Evolutionary conservation across 2,797 vertebrate genomes (phyloP).

Genomic region (Pygocentrus nattereri): DNA sequence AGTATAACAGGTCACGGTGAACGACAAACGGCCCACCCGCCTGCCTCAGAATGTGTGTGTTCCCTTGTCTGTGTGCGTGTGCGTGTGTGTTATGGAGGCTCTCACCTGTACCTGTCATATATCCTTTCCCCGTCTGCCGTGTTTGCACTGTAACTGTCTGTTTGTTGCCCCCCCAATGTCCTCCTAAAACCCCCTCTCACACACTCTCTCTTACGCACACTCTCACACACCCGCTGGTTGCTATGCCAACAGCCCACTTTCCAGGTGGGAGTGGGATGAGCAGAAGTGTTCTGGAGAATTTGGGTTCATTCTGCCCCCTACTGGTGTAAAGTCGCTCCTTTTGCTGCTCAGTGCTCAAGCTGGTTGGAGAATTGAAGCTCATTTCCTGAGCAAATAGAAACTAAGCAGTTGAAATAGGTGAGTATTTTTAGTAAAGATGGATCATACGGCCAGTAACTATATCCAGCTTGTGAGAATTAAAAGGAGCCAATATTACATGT

Average conservation of each 20-base stretch:
- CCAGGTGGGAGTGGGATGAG: conserved; percentile 75
- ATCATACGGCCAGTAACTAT: neutral
- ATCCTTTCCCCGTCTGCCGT: conserved; percentile 79
- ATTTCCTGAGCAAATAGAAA: conserved; percentile 3
- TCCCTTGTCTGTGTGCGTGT: conserved; percentile 60
- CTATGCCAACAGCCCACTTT: conserved; percentile 87
- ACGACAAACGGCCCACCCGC: conserved; percentile 80
- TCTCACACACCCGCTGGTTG: conserved; percentile 69
- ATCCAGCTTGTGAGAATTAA: too few species aligned
- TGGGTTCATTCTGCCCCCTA: conserved; percentile 79
- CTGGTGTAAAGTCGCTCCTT: conserved; percentile 76
- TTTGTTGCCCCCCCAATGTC: conserved; percentile 75
- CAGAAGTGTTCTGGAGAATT: conserved; percentile 66
- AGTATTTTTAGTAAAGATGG: neutral
- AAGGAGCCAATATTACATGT: too few species aligned
- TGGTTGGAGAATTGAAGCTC: neutral
- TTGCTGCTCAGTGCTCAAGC: conserved; percentile 65
- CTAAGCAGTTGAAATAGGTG: neutral
- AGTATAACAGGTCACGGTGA: conserved; percentile 89
- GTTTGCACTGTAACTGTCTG: conserved; percentile 79
- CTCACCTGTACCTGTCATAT: conserved; percentile 90
- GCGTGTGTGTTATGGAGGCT: conserved; percentile 75
- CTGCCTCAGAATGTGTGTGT: conserved; percentile 78
- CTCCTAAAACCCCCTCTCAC: conserved; percentile 32
- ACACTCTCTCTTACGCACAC: conserved; percentile 62